Base-by-base conservation (phyloP, 1,140 invertebrate species). In the Cylas formicarius region DNA sequence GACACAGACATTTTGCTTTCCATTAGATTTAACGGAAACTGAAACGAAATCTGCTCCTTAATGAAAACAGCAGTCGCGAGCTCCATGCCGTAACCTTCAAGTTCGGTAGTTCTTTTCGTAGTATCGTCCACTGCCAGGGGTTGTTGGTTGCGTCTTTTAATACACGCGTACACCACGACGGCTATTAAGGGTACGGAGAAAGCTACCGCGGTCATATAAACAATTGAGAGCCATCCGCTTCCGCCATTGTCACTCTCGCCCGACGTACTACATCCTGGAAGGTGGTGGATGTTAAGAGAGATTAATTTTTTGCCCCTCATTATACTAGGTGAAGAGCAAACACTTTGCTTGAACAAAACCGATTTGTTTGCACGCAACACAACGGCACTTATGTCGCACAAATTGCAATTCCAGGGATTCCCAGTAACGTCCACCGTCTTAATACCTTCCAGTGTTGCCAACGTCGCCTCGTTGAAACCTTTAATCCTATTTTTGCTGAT, bases 401-500 rank as follows among this genome's bases (percentile, higher is more conserved):
- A 65, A 55, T 80, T 73, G 58, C 81, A 84, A 3, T 68, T 66
- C 78, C 79, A 83, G 3, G 72, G 72, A 62, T 82, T 82, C 13
- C 69, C 71, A 6, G 72, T 63, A 31, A 82, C 53, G 51, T 72
- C 63, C 0, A 82, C 57, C 7, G 63, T 61, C n/a, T 67, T 62
- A 46, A 74, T 67, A 10, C 63, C 66, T 48, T 76, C 75, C 40
- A 78, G 57, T 41, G 69, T 60, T 11, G 70, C 60, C 27, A 81
- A 54, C n/a, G 75, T 58, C 27, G 69, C 59, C 41, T 75, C 71
- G 35, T 72, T 72, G 23, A 82, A 52, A 1, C 72, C 73, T 36
- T 72, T 61, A 26, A 82, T 67, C 48, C 67, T 64, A 54, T 83
- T 83, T n/a, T 69, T 56, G 2, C 75, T 78, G 24, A 82, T 55